These are phyloP conservation scores for Odontocolon sp. DNA, from an alignment of 2,888 invertebrate genomes.

Conservation along the genomic window DNA sequence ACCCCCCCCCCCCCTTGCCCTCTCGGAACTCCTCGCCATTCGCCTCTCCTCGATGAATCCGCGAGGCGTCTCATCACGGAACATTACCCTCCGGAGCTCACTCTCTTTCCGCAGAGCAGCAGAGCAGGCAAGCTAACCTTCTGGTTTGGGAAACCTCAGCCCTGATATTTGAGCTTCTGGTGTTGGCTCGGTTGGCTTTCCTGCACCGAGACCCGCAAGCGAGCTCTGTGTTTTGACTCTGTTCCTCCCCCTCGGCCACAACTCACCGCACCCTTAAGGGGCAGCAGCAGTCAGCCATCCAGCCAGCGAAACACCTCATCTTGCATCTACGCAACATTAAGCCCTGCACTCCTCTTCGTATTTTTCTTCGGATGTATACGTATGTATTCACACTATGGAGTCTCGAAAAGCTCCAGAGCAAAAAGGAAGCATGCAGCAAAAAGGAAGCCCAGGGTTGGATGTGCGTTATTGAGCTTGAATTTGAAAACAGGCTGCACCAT, in stretches of 20 bases:
- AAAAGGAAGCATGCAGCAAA: slow-evolving; percentile 28
- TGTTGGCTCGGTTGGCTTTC: slow-evolving; percentile 47
- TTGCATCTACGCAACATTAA: slow-evolving; percentile 77
- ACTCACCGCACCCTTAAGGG: slow-evolving; percentile 30
- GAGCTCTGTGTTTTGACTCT: too few relatives aligned
- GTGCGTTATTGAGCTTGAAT: too few relatives aligned
- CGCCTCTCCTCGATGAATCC: slow-evolving; percentile 69
- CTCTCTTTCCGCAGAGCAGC: slow-evolving; percentile 24
- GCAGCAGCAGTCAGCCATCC: slow-evolving; percentile 39
- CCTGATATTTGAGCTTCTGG: slow-evolving; percentile 53
- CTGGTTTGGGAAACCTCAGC: slow-evolving; percentile 51
- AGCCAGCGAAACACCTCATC: slow-evolving; percentile 64
- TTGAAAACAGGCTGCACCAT: too few relatives aligned
- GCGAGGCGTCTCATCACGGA: slow-evolving; percentile 80
- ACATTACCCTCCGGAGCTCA: slow-evolving; percentile 75
- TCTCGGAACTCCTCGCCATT: slow-evolving; percentile 48
- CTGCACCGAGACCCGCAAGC: too few relatives aligned
- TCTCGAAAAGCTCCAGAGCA: neutral
- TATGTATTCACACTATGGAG: slow-evolving; percentile 7
- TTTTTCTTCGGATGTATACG: slow-evolving; percentile 62
- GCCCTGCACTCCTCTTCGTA: slow-evolving; percentile 71
- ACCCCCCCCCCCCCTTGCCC: slow-evolving; percentile 58
- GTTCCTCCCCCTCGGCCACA: slow-evolving; percentile 2
- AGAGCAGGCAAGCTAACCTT: slow-evolving; percentile 40
- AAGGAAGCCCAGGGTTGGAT: slow-evolving; percentile 15